phyloP scores from a whole-genome alignment of 2,888 invertebrate species.

The Cephus nigrinus region DNA sequence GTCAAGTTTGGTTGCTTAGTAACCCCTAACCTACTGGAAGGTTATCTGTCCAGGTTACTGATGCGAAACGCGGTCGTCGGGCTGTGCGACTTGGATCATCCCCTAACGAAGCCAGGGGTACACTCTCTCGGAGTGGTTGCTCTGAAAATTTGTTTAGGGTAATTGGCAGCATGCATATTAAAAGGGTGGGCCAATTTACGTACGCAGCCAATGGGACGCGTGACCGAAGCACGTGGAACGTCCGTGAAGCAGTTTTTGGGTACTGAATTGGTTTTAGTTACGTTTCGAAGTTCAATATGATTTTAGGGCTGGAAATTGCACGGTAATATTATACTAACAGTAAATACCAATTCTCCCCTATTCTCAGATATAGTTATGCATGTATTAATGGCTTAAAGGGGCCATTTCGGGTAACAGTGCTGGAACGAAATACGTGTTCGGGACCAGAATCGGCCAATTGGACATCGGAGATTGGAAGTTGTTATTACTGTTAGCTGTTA shows the following conservation, averaged over 20 bases:
- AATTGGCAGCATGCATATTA: constrained; percentile 35
- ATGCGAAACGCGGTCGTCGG: not conserved
- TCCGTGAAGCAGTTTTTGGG: not conserved
- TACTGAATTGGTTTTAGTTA: not conserved
- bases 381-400: not conserved
- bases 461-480: not conserved
- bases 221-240: not conserved
- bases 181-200: constrained; percentile 15
- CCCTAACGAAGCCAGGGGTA: constrained; percentile 28
- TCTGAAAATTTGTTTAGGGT: constrained; percentile 35
- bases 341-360: not conserved
- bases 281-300: not conserved
- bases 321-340: not conserved
- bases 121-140: constrained; percentile 22
- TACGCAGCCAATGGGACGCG: not conserved
- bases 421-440: not conserved
- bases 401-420: not conserved
- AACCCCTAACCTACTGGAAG: not conserved
- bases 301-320: not conserved
- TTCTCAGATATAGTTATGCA: not conserved
- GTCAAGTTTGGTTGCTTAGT: not conserved
- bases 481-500: not conserved
- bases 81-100: not conserved
- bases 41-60: not conserved
- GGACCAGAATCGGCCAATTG: not conserved